Evolutionary conservation across 2,888 invertebrate species (phyloP), one percentile per base, ranked within the genome.

Genomic region (Rhingia rostrata): DNA sequence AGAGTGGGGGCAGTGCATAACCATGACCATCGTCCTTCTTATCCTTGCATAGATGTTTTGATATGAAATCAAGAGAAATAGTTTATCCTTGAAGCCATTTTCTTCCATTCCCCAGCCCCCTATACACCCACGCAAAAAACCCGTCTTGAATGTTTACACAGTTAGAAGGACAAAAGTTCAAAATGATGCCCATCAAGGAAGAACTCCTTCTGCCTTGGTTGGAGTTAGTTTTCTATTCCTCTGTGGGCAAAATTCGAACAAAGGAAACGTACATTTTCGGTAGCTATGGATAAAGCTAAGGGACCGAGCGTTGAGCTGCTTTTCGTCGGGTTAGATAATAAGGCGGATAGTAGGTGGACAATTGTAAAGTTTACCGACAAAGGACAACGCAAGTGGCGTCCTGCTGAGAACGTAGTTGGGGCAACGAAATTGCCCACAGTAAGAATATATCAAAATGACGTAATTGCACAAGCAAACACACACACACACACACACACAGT

Each of bases 161-260:
- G 60, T n/a, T 43, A 32, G 60, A 43, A 64, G 74, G 58, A 53
- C 37, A 58, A 69, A 77, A 77, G 45, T 77, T 77, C 53, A 69
- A 77, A 77, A 61, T 54, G 77, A 77, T 61, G 60, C 67, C 77
- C 77, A 77, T 77, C 77, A 77, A 77, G 61, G 39, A 54, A 10
- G 3, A 9, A 22, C 22, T 30, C 33, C 6, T 45, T n/a, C 61
- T 35, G 30, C 14, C 33, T 32, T 33, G 30, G 10, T 41, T 73
- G n/a, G 51, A 78, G 70, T 64, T 70, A 70, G 70, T 70, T 78
- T 70, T 70, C 70, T 70, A 78, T 72, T 22, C 22, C 69, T 49
- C 56, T 43, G 10, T 51, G 63, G 70, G 63, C 70, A 70, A 22
- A 22, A 78, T 78, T 58, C 58, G 63, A 70, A 70, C 70, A 78